These are phyloP conservation scores for Taxidea taxus DNA, from an alignment of 2,113 vertebrate species.

Conservation along the genomic window DNA sequence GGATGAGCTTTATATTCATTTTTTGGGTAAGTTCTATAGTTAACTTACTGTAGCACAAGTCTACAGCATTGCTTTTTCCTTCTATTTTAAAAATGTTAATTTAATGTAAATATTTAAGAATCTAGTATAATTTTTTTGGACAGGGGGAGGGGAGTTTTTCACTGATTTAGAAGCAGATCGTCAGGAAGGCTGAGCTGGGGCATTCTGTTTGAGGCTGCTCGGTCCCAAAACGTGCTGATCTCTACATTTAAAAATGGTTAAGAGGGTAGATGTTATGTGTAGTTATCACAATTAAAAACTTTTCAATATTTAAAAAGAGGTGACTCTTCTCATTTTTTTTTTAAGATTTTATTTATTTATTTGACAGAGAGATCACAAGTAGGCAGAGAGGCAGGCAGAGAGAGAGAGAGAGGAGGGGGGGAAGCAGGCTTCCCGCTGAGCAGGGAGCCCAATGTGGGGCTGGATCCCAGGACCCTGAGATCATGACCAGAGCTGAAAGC, in stretches of 20 bases:
- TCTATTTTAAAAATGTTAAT: not conserved
- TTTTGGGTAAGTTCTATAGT: not conserved
- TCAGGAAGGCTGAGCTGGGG: not conserved
- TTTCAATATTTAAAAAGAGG: not conserved
- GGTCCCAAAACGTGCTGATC: not conserved
- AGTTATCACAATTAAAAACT: not conserved
- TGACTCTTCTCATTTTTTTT: too few species aligned
- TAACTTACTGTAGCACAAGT: not conserved
- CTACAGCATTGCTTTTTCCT: not conserved
- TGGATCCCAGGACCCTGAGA: too few species aligned
- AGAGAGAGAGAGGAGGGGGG: too few species aligned
- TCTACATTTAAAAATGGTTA: not conserved
- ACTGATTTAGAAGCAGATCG: not conserved
- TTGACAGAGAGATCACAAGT: too few species aligned
- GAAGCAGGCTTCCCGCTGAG: too few species aligned
- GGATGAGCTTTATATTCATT: not conserved
- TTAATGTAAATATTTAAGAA: slow-evolving; percentile 18
- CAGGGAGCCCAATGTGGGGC: too few species aligned
- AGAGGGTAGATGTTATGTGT: not conserved
- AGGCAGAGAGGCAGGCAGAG: too few species aligned
- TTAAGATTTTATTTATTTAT: too few species aligned
- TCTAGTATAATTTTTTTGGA: not conserved
- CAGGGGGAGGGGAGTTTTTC: not conserved
- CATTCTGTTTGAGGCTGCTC: not conserved
- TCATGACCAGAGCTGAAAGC: too few species aligned